phyloP scores from a whole-genome alignment of 2,888 invertebrate genomes.

The Anaspis maculata region DNA sequence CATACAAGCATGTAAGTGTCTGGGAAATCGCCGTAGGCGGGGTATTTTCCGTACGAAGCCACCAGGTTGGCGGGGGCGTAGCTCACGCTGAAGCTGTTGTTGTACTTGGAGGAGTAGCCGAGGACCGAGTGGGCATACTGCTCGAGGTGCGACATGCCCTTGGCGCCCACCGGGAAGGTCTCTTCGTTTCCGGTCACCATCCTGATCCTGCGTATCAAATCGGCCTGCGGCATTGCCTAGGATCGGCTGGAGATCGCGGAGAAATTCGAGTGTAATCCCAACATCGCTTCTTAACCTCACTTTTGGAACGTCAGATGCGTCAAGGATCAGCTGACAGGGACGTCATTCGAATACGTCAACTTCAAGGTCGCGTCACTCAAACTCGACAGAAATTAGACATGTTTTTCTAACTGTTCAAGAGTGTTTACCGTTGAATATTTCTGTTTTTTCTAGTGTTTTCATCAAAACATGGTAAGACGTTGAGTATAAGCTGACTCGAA shows the following conservation, averaged over 20 bases:
- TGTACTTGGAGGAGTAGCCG: conserved; percentile 86
- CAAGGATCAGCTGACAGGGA: background rate
- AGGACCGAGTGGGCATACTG: conserved; percentile 73
- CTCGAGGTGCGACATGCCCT: conserved; percentile 48
- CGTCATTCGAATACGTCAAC: no score
- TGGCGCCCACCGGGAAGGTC: no score
- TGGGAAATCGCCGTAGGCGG: conserved; percentile 85
- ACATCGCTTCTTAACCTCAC: conserved; percentile 7
- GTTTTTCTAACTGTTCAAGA: no score
- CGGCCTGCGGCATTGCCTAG: conserved; percentile 4
- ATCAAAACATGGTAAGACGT: no score
- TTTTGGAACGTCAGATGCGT: background rate
- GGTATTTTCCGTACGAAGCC: conserved; percentile 77
- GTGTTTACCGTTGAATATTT: no score
- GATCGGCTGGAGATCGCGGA: no score
- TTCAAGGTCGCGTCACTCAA: no score
- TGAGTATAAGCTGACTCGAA: no score
- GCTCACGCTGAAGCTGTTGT: conserved; percentile 77
- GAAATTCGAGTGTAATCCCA: no score
- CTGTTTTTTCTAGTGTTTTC: no score
- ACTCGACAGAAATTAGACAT: no score
- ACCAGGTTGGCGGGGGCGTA: conserved; percentile 82
- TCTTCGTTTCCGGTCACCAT: background rate
- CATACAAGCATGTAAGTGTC: conserved; percentile 84
- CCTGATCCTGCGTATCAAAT: conserved; percentile 3